Conservation (phyloP, 2,797 vertebrate species). For the Crax fasciolata region DNA sequence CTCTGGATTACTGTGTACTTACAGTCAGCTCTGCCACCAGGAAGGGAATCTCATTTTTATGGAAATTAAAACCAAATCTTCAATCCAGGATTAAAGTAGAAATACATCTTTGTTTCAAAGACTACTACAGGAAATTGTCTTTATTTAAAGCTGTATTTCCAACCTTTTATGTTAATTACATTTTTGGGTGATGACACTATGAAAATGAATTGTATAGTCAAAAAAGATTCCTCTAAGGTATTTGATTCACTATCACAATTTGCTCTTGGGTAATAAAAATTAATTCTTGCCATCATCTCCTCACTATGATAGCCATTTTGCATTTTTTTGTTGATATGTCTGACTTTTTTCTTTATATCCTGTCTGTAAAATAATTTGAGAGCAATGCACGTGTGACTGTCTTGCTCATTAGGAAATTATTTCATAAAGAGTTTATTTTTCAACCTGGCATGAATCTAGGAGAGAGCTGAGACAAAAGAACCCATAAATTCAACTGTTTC, state of each 20-base stretch:
- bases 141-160: background rate
- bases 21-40: background rate
- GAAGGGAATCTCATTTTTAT: slow-evolving; percentile 61
- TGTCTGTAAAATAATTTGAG: background rate
- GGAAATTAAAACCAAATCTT: slow-evolving; percentile 59
- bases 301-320: background rate
- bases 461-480: background rate
- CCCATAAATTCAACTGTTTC: background rate
- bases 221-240: background rate
- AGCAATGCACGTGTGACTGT: background rate
- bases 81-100: slow-evolving; percentile 41
- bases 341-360: background rate
- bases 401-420: background rate
- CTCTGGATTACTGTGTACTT: background rate
- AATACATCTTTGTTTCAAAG: slow-evolving; percentile 49
- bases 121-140: background rate
- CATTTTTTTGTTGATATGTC: background rate
- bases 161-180: slow-evolving; percentile 34
- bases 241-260: background rate
- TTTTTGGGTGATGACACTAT: background rate
- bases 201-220: background rate
- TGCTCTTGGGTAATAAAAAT: background rate
- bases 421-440: background rate
- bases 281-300: background rate
- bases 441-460: background rate